These are phyloP conservation scores for Cerastoderma edule DNA, from an alignment of 2,888 invertebrate genomes.

Conservation along the genomic window DNA sequence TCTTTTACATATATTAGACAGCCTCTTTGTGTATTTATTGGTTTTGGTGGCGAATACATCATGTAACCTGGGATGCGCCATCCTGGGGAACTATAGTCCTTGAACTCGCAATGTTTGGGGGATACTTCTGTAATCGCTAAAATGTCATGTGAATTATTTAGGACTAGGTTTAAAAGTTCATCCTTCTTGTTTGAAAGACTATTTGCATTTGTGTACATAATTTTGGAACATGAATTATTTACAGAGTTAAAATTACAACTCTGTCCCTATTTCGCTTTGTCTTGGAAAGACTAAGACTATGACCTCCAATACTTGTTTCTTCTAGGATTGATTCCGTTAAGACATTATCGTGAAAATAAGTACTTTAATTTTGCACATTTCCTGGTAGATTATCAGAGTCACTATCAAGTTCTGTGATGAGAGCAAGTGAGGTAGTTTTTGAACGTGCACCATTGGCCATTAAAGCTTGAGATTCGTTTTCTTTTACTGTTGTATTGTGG, in stretches of 20 bases:
- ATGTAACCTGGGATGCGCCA: constrained; percentile 1
- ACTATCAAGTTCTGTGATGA: no score
- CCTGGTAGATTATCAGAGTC: no score
- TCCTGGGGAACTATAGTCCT: background rate
- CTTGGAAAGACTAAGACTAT: no score
- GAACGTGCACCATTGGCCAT: no score
- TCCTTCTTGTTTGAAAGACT: background rate
- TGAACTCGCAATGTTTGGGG: background rate
- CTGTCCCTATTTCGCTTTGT: background rate
- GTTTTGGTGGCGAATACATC: background rate
- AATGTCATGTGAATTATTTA: background rate
- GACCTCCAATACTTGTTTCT: no score
- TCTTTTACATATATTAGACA: background rate
- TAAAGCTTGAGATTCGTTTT: no score
- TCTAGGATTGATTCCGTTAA: no score
- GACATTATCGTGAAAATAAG: no score
- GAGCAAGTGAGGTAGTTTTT: no score
- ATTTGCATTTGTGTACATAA: constrained; percentile 6
- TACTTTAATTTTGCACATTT: no score
- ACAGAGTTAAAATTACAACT: background rate
- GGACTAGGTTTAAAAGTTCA: background rate
- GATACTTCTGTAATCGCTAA: background rate
- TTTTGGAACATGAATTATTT: background rate
- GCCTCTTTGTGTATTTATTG: background rate
- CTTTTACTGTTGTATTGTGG: no score